Evolutionary conservation across 2,113 vertebrate genomes (phyloP).

Genomic region (Lagopus muta): DNA sequence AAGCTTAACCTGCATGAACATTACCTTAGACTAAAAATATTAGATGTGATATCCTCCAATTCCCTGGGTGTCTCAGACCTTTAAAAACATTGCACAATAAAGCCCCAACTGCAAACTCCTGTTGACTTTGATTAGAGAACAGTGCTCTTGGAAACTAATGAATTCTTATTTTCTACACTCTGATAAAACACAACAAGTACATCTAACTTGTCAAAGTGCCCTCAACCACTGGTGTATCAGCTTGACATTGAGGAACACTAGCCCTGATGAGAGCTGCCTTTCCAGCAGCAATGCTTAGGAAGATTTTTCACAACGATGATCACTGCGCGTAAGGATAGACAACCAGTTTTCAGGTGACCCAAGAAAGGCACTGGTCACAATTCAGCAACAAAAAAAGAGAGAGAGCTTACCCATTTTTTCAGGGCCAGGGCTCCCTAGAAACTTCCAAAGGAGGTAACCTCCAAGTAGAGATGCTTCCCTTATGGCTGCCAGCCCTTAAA

Average conservation of each 20-base stretch:
- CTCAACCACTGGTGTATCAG: background rate
- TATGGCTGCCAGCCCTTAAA: no score
- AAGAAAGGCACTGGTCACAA: no score
- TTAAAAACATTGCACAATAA: background rate
- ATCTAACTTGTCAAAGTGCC: background rate
- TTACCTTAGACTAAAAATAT: background rate
- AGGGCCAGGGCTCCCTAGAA: no score
- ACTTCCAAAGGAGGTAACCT: no score
- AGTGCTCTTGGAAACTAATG: background rate
- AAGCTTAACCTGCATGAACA: background rate
- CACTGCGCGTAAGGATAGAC: background rate
- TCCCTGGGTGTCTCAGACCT: background rate
- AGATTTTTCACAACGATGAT: background rate
- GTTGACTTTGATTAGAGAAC: background rate
- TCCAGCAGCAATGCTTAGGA: accelerated
- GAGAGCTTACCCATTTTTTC: no score
- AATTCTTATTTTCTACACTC: background rate
- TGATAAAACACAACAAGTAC: background rate
- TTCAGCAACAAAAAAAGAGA: no score
- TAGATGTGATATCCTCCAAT: background rate
- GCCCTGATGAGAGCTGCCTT: background rate
- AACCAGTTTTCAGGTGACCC: no score
- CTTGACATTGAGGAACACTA: background rate
- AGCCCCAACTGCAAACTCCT: background rate
- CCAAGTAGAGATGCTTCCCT: no score